Evolutionary conservation across 2,113 vertebrate genomes (phyloP), one percentile per base, ranked within the genome.

Genomic region (Baryphthengus martii): DNA sequence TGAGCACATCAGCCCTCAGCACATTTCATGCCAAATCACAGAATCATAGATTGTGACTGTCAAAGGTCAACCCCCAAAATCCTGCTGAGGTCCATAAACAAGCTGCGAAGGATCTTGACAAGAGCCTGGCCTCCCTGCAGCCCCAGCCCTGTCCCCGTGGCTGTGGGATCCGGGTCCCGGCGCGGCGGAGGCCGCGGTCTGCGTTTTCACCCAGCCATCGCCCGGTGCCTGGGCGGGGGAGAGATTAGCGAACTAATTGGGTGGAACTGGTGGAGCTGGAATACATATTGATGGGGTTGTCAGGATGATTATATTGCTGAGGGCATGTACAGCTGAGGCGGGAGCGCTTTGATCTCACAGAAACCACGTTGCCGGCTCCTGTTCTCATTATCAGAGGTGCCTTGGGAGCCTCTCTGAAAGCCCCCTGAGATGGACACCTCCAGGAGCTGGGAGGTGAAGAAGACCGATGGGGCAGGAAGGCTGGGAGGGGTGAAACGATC

Each of bases 401-500:
- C 85, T 40, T 8, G 68, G 75, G 68, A 85, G 26, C 50, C 20
- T n/a, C n/a, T 59, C 35, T 31, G 10, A 2, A 12, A 74, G 13
- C 50, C 35, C 25, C 65, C 37, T 0, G 4, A 61, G 68, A 7
- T 0, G 1, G 3, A 21, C 5, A 4, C 8, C 17, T 20, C 49
- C 7, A 1, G 62, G 44, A 28, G 4, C 39, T 1, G 10, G 33
- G 52, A 31, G 59, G 53, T 9, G 47, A 9, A 14, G 29, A 2
- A 10, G 11, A 53, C 14, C 35, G 35, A 5, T 17, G 68, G 50
- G 62, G 40, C 24, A 37, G 61, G 31, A 21, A 16, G 44, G 79
- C n/a, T 44, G 53, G 0, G n/a, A n/a, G 9, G 40, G 29, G 6
- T 12, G 59, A 24, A 28, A 11, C 0, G 3, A 5, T 1, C 2